Evolutionary conservation across 2,113 vertebrate genomes (phyloP), one percentile per base, ranked within the genome.

Genomic region (Arizona elegans): DNA sequence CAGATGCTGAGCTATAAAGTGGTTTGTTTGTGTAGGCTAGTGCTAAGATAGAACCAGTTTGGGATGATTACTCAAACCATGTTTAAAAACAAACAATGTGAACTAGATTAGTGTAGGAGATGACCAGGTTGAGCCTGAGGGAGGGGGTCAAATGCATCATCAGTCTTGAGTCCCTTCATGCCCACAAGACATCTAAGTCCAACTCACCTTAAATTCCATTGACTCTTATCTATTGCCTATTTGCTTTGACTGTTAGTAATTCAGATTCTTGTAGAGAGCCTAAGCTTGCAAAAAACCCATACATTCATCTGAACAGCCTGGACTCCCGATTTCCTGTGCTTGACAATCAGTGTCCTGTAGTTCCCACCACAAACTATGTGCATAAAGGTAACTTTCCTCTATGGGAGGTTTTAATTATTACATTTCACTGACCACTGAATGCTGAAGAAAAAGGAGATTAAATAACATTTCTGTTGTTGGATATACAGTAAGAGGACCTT

Each of bases 301-400:
- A 65, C 29, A 65, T 65, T 65, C 26, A 65, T 65, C 59, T 65
- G 26, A 29, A 65, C 10, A 29, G 9, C 59, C 59, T 65, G 59
- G 10, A 65, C 59, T 65, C 9, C 26, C 1, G 3, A 65, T n/a
- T 70, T 70, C 29, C 12, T 70, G 5, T 0, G 0, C 1, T 13
- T 70, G 65, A 33, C 5, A 70, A 70, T 70, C 13, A 70, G 33
- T 38, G 33, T 81, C n/a, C 17, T 81, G 15, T 81, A 81, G 33
- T 81, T 21, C 17, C 33, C 33, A 81, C 75, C 17, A 81, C 33
- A 21, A 38, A 38, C 33, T 38, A 81, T 38, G 6, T 81, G 33
- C 33, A 81, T 38, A 81, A 81, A 81, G 33, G 33, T 38, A 38
- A 81, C 33, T 81, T 81, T 81, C 75, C 43, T 17, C 17, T 43